Percentiles rank a stretch among this genome's conserved stretches.
Conservation (phyloP, 2,113 vertebrate genomes). For the Sprattus sprattus region DNA sequence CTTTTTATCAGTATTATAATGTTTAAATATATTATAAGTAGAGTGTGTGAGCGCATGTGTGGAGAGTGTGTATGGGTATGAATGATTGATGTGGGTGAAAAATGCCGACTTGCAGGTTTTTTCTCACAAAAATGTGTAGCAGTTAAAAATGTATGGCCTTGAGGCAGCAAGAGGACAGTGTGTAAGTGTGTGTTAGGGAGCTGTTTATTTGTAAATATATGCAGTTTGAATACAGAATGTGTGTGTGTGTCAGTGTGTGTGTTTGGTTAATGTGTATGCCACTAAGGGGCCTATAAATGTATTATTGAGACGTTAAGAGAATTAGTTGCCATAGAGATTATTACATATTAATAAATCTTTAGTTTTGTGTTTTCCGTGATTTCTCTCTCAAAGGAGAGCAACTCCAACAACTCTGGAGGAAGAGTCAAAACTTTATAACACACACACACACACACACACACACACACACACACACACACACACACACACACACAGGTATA, state of each 20-base stretch:
- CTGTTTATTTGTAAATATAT: constrained; percentile 8
- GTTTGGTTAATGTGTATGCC: neutral
- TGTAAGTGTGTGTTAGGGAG: constrained; percentile 22
- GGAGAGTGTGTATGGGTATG: neutral
- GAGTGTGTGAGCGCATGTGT: neutral
- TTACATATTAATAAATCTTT: constrained; percentile 46
- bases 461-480: neutral
- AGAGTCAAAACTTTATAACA: neutral
- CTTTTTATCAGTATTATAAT: neutral
- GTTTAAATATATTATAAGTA: neutral
- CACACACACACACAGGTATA: neutral
- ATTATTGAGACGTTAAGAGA: constrained; percentile 40
- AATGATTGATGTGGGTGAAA: constrained; percentile 58
- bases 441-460: neutral
- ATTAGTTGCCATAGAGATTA: constrained; percentile 40
- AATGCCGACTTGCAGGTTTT: constrained; percentile 69
- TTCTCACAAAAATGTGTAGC: constrained; percentile 62
- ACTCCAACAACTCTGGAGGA: constrained; percentile 5
- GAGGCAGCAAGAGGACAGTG: constrained; percentile 48
- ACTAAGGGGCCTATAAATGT: constrained; percentile 17
- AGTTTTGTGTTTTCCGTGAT: constrained; percentile 38
- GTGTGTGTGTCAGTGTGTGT: constrained; percentile 23
- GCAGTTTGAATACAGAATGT: constrained; percentile 20
- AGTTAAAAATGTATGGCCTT: constrained; percentile 67
- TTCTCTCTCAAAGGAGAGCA: constrained; percentile 30